Percentiles rank a stretch among this genome's conserved stretches.
Evolutionary conservation across 2,888 invertebrate genomes (phyloP).

Genomic region (Alviniconcha strummeri): DNA sequence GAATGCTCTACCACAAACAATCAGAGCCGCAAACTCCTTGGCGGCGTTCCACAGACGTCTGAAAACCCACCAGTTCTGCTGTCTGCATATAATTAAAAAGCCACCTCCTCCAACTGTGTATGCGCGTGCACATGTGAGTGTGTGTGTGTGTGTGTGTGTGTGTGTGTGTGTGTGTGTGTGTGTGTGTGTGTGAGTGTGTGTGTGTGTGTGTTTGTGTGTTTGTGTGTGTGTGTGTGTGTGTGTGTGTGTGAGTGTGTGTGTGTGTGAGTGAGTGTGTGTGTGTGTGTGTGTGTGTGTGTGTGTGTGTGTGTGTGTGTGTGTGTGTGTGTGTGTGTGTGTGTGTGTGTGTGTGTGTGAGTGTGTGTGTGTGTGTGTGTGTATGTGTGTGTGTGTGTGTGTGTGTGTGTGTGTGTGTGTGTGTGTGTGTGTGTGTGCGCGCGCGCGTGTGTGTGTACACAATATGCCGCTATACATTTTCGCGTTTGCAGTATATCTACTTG

Average conservation of each 20-base stretch:
- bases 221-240: not conserved
- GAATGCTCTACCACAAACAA: no score
- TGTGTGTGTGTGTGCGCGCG: not conserved
- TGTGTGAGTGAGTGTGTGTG: conserved; percentile 4
- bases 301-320: not conserved
- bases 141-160: no score
- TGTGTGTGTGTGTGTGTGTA: conserved; percentile 7
- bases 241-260: not conserved
- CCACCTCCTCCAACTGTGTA: no score
- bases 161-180: not conserved
- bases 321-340: not conserved
- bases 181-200: not conserved
- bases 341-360: not conserved
- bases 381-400: not conserved
- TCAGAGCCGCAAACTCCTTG: no score
- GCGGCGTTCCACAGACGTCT: no score
- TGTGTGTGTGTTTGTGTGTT: not conserved
- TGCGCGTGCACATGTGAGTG: no score
- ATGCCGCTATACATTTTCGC: not conserved
- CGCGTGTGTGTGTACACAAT: not conserved
- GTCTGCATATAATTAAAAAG: no score
- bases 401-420: conserved; percentile 10
- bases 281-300: not conserved
- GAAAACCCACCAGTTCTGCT: no score
- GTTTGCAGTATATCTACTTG: not conserved